These are phyloP conservation scores for Centropus bengalensis DNA, from an alignment of 2,113 vertebrate genomes.

Conservation along the genomic window DNA sequence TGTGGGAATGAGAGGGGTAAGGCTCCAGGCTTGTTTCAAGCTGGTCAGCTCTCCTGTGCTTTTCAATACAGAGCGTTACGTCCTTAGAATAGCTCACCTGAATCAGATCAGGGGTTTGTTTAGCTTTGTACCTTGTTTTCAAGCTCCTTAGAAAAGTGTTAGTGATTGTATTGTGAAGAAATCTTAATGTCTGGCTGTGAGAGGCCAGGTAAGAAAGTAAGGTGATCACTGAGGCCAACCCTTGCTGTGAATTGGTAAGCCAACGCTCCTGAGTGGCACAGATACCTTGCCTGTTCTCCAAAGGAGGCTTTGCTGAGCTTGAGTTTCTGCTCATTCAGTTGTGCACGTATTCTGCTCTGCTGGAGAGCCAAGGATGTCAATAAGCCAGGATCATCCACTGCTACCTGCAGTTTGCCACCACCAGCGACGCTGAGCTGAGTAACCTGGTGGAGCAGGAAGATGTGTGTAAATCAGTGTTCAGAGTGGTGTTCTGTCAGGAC, in stretches of 20 bases:
- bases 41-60: background rate
- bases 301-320: background rate
- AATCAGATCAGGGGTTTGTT: background rate
- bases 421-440: background rate
- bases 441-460: background rate
- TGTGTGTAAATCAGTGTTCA: background rate
- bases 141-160: background rate
- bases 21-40: background rate
- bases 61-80: background rate
- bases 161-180: background rate
- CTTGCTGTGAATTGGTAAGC: background rate
- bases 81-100: background rate
- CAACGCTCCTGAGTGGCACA: background rate
- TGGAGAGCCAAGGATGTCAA: background rate
- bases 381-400: background rate
- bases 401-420: background rate
- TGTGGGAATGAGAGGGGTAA: slow-evolving; percentile 96
- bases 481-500: background rate
- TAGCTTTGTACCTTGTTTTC: background rate
- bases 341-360: background rate
- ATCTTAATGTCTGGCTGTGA: background rate
- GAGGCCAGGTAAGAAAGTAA: background rate
- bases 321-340: background rate
- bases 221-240: background rate
- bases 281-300: background rate